These are phyloP conservation scores for Nephrocerus scutellatus DNA, from an alignment of 2,888 invertebrate species.

Conservation along the genomic window DNA sequence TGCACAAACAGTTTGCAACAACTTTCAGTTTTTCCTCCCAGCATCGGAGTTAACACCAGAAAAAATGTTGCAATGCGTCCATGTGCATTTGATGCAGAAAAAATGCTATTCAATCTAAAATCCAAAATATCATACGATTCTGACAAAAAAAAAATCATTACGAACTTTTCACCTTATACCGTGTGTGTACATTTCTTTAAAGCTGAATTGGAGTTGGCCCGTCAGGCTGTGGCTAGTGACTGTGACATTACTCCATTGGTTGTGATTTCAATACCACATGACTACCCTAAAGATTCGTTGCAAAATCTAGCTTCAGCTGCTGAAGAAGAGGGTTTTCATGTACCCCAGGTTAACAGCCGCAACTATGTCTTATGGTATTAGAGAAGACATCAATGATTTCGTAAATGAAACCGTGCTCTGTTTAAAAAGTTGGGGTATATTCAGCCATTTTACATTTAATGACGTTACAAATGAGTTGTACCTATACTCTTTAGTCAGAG, in stretches of 20 bases:
- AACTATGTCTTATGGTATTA: constrained; percentile 59
- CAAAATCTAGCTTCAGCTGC: constrained; percentile 58
- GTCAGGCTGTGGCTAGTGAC: constrained; percentile 35
- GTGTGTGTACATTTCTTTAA: constrained; percentile 55
- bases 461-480: constrained; percentile 60
- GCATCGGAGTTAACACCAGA: constrained; percentile 49
- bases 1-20: constrained; percentile 55
- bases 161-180: constrained; percentile 54
- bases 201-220: constrained; percentile 41
- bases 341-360: constrained; percentile 68
- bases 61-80: constrained; percentile 52
- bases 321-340: constrained; percentile 65
- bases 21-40: constrained; percentile 56
- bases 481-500: too few species aligned
- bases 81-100: constrained; percentile 36
- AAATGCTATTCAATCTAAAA: constrained; percentile 35
- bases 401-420: constrained; percentile 55
- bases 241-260: constrained; percentile 45
- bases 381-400: constrained; percentile 38
- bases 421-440: constrained; percentile 57
- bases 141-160: constrained; percentile 50
- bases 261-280: constrained; percentile 64
- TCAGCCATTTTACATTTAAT: constrained; percentile 62
- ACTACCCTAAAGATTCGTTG: constrained; percentile 54
- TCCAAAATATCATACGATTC: constrained; percentile 45